phyloP scores from a whole-genome alignment of 1,140 invertebrate genomes.

The Eueides isabella region DNA sequence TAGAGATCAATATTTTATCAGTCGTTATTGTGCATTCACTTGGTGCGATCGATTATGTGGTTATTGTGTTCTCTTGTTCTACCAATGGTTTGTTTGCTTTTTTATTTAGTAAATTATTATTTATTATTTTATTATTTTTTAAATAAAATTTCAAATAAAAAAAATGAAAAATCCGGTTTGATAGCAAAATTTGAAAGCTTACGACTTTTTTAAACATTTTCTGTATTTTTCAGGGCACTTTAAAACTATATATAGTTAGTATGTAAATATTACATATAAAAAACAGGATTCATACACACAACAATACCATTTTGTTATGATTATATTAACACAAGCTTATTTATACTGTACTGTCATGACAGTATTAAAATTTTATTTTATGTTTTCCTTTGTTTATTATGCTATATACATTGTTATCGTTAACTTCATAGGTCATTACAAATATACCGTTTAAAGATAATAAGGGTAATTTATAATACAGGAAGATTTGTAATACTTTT shows the following conservation, averaged over 20 bases:
- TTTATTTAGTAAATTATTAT: not conserved
- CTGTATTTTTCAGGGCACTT: no score
- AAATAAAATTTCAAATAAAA: no score
- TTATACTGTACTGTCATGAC: no score
- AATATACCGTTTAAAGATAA: not conserved
- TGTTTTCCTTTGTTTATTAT: not conserved
- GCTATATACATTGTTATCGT: not conserved
- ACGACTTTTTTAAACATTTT: no score
- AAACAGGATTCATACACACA: no score
- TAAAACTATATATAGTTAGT: no score
- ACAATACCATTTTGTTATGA: no score
- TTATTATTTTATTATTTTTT: not conserved
- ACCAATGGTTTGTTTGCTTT: not conserved
- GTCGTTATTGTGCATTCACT: not conserved
- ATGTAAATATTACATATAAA: no score
- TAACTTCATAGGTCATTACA: not conserved
- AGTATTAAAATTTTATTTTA: not conserved
- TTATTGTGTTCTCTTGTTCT: not conserved
- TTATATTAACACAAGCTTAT: no score
- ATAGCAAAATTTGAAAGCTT: no score
- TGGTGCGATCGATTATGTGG: not conserved
- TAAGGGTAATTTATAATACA: not conserved
- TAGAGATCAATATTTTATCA: conserved; percentile 10
- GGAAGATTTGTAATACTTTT: not conserved
- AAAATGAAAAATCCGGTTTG: no score